phyloP scores from a whole-genome alignment of 2,888 invertebrate genomes.

The Euzetes globulus region DNA sequence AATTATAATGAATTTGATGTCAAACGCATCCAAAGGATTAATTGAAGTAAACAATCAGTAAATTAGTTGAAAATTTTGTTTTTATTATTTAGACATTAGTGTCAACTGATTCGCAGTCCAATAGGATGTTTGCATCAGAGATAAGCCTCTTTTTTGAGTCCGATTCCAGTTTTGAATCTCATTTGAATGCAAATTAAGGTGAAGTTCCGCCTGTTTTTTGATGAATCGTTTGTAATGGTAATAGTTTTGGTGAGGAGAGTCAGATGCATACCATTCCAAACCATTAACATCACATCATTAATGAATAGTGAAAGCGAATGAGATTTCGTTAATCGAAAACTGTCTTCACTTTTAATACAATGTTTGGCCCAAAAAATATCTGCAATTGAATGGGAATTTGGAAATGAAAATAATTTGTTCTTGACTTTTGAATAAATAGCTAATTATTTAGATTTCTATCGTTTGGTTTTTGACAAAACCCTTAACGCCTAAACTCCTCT shows the following conservation, averaged over 20 bases:
- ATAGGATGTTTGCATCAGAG: not conserved
- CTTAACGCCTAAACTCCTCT: not conserved
- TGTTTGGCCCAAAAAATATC: not conserved
- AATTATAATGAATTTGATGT: not conserved
- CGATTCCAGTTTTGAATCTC: not conserved
- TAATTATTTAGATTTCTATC: not conserved
- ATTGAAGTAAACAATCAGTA: not conserved
- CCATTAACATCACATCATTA: conserved; percentile 25
- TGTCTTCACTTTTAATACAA: not conserved
- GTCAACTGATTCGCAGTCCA: not conserved
- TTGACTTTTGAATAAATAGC: not conserved
- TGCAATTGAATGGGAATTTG: not conserved
- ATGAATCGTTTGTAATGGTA: conserved; percentile 15
- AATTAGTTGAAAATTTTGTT: too few species aligned
- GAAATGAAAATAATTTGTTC: not conserved
- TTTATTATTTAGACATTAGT: too few species aligned
- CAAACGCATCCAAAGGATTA: not conserved
- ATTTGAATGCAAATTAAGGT: conserved; percentile 16
- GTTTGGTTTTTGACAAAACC: not conserved
- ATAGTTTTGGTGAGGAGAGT: not conserved
- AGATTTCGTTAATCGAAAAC: not conserved
- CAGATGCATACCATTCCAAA: conserved; percentile 21
- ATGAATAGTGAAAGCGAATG: not conserved
- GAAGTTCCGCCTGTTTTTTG: conserved; percentile 17
- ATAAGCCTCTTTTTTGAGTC: not conserved